phyloP scores from a whole-genome alignment of 2,113 vertebrate genomes.

The Regulus satrapa region DNA sequence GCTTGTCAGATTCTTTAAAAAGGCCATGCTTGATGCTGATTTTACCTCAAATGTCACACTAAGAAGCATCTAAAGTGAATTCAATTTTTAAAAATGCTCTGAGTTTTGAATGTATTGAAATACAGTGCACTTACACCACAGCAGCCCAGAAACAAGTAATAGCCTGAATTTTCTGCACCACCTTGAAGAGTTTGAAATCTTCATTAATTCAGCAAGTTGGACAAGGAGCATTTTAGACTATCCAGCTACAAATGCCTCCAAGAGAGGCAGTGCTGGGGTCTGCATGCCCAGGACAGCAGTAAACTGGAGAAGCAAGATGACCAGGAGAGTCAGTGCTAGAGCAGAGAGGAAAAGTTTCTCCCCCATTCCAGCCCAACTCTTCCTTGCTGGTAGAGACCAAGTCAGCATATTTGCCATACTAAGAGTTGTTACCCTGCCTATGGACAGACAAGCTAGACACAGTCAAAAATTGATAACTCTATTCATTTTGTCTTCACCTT shows the following conservation, averaged over 20 bases:
- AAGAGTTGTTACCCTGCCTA: neutral
- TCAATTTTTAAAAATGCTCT: neutral
- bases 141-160: neutral
- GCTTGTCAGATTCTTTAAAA: neutral
- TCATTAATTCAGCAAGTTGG: neutral
- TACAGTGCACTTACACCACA: neutral
- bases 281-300: neutral
- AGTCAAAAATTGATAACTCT: neutral
- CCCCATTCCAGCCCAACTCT: fast-evolving
- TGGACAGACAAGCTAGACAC: neutral
- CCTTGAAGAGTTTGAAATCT: neutral
- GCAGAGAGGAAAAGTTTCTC: neutral
- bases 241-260: neutral
- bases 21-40: neutral
- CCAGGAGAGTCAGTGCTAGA: neutral
- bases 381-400: neutral
- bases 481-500: neutral
- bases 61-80: neutral
- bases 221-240: neutral
- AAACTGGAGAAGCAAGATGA: neutral
- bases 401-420: neutral
- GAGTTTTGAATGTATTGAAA: neutral
- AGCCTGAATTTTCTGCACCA: neutral
- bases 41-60: neutral
- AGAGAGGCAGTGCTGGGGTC: neutral